phyloP scores from a whole-genome alignment of 2,113 vertebrate genomes.

The Hippocampus comes region DNA sequence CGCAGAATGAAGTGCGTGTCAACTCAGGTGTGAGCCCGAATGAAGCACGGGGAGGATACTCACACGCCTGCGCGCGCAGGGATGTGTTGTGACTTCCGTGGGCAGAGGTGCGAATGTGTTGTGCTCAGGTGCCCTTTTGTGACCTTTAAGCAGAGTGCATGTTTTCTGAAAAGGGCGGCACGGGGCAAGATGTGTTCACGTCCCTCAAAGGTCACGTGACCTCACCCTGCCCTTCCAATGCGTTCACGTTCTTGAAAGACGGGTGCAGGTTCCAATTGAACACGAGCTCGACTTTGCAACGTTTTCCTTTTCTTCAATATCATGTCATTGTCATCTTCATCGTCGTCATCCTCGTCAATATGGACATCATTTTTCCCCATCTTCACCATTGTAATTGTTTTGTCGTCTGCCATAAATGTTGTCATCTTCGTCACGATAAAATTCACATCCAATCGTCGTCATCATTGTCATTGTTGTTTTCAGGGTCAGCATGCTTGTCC shows the following conservation, averaged over 20 bases:
- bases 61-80: too few relatives aligned
- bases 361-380: too few relatives aligned
- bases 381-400: too few relatives aligned
- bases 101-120: too few relatives aligned
- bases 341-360: too few relatives aligned
- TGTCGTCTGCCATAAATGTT: too few relatives aligned
- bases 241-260: neutral
- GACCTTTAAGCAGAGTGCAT: neutral
- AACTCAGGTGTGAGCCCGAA: constrained; percentile 11
- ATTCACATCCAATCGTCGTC: too few relatives aligned
- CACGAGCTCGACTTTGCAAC: neutral
- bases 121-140: neutral
- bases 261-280: neutral
- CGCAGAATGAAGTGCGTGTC: neutral
- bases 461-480: too few relatives aligned
- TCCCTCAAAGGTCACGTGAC: neutral
- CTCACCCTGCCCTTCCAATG: neutral
- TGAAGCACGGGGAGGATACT: neutral
- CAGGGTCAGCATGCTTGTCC: too few relatives aligned
- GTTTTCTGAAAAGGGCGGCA: neutral
- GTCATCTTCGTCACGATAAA: too few relatives aligned
- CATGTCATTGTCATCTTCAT: neutral
- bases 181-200: neutral
- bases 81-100: too few relatives aligned
- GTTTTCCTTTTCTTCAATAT: neutral